Conservation (phyloP, 92 coral and sea anemone species). For the Phenganax marumi region DNA sequence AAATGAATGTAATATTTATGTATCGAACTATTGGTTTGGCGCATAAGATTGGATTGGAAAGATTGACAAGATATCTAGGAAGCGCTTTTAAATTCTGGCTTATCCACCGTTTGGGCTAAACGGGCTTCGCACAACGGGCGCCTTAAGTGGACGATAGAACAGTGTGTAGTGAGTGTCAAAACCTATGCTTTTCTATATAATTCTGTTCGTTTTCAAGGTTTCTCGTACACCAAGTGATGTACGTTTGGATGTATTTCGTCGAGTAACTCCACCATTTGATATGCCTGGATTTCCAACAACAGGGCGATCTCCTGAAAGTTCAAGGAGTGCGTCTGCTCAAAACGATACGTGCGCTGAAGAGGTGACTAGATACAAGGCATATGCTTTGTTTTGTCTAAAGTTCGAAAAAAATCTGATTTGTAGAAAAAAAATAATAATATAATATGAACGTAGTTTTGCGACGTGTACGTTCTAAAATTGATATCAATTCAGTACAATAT, state of each 20-base stretch:
- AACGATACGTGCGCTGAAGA: conserved; percentile 17
- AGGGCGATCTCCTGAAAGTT: conserved; percentile 12
- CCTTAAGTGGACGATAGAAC: neutral
- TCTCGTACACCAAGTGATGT: conserved; percentile 82
- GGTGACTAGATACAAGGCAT: neutral
- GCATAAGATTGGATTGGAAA: no score
- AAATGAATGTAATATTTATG: neutral
- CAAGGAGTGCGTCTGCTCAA: conserved; percentile 23
- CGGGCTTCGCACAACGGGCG: neutral
- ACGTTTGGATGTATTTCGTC: conserved; percentile 78
- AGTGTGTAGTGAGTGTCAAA: neutral
- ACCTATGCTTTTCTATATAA: neutral
- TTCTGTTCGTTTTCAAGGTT: conserved; percentile 48
- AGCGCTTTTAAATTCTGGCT: no score
- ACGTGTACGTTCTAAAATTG: no score
- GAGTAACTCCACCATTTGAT: conserved; percentile 86
- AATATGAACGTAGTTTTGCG: no score
- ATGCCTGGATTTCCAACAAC: conserved; percentile 54
- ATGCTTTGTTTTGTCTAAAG: neutral
- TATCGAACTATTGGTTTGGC: no score
- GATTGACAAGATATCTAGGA: no score
- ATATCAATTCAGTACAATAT: no score
- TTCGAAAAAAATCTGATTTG: neutral
- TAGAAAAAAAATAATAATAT: no score
- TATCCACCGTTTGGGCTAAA: no score